These are phyloP conservation scores for Xestia sexstrigata DNA, from an alignment of 2,888 invertebrate genomes.

Conservation along the genomic window DNA sequence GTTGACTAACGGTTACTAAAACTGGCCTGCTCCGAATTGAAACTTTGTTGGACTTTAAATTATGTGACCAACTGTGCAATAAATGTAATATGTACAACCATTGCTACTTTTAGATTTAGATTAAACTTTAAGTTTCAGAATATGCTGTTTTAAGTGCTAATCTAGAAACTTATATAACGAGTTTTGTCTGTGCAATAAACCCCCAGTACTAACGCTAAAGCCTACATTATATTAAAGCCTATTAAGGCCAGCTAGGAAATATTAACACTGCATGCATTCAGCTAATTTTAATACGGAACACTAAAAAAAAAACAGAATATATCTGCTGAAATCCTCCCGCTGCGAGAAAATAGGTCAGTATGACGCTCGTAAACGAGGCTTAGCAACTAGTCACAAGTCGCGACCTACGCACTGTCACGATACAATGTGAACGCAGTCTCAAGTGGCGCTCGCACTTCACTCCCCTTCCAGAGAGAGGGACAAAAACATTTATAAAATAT, in stretches of 20 bases:
- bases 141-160: not conserved
- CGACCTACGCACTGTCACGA: constrained; percentile 58
- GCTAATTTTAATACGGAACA: not conserved
- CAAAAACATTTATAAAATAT: constrained; percentile 34
- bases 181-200: not conserved
- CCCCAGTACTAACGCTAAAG: not conserved
- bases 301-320: constrained; percentile 21
- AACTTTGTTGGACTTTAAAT: constrained; percentile 66
- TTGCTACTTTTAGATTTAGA: not conserved
- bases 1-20: constrained; percentile 74
- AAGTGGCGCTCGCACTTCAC: constrained; percentile 41
- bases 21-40: constrained; percentile 69
- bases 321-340: constrained; percentile 45
- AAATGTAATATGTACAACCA: constrained; percentile 28
- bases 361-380: constrained; percentile 50
- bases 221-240: not conserved
- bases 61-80: constrained; percentile 39
- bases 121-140: constrained; percentile 11
- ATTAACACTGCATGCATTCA: not conserved
- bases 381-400: constrained; percentile 52
- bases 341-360: constrained; percentile 59
- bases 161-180: not conserved
- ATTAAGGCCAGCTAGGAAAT: not conserved
- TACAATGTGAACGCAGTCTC: constrained; percentile 49
- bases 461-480: constrained; percentile 32